Percentiles rank a stretch among this genome's conserved stretches.
Conservation (phyloP, 1,140 invertebrate genomes). For the Drosophila persimilis region DNA sequence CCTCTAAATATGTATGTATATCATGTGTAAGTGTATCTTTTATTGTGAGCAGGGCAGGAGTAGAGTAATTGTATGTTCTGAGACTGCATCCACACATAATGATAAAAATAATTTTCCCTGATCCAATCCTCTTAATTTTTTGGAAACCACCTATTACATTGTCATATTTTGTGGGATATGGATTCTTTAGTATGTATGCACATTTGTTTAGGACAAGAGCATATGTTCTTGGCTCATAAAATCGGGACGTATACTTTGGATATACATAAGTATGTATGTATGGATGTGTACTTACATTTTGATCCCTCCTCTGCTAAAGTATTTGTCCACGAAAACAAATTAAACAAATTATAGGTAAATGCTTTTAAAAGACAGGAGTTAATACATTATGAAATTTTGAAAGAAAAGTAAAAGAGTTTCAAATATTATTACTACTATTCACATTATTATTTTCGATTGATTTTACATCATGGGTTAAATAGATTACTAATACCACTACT, state of each 20-base stretch:
- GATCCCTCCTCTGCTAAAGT: no score
- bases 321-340: background rate
- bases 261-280: no score
- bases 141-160: no score
- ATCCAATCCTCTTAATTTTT: no score
- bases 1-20: conserved; percentile 4
- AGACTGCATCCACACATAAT: conserved; percentile 24
- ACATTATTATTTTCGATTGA: background rate
- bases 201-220: background rate
- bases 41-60: conserved; percentile 8
- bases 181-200: background rate
- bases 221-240: background rate
- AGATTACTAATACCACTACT: background rate
- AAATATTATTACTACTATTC: no score
- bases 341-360: background rate
- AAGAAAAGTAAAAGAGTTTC: no score
- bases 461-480: no score
- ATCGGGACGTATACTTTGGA: background rate
- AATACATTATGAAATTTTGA: background rate
- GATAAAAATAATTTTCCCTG: conserved; percentile 1
- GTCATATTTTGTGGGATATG: no score
- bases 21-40: conserved; percentile 6
- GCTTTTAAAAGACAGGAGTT: background rate
- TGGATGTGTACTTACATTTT: background rate
- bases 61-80: conserved; percentile 4